Base-by-base conservation (phyloP, 1,140 invertebrate genomes). In the Neotoxoptera formosana region DNA sequence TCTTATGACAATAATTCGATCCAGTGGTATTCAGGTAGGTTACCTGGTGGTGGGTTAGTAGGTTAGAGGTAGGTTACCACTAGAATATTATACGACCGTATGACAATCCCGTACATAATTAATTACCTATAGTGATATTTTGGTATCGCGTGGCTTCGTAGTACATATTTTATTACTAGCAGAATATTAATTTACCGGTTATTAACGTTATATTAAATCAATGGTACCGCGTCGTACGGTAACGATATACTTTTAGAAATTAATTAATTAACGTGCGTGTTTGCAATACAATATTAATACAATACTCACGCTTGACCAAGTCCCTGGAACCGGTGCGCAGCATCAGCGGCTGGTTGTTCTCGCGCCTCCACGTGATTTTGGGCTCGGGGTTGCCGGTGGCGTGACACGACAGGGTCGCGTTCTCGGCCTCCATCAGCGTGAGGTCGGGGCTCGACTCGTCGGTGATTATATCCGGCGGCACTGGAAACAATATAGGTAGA, bases 401-500 rank as follows among this genome's bases (percentile, higher is more conserved):
- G 92, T 96, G 96, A 95, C 97, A 97, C 60, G 95, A 95, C 90
- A 97, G 95, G 8, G 96, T 97, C 11, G 96, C 96, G 95, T 97
- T 97, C 81, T 97, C 96, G 67, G 96, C 96, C 95, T 97, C 97
- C 92, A 95, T 94, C 45, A 96, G 96, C 95, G 96, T 96, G 45
- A 97, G 95, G 94, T 97, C 97, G 36, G 95, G 95, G 94, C 96
- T 97, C 25, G 96, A 96, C 94, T 96, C 96, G 25, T 95, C 95
- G 94, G 96, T 96, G 92, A 96, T 95, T 94, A 97, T 97, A 95
- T 96, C 96, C 67, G 96, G 96, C 41, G 96, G 96, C 23, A 96
- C 96, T 97, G 95, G 20, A 96, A 96, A 88, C 83, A 25, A 86
- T 45, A 23, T 7, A 76, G 14, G 23, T 36, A 84, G 21, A 41